A percentile compares a stretch with the other conserved stretches of the same genome.
Conservation (phyloP, 2,797 vertebrate genomes). For the Carduelis carduelis region DNA sequence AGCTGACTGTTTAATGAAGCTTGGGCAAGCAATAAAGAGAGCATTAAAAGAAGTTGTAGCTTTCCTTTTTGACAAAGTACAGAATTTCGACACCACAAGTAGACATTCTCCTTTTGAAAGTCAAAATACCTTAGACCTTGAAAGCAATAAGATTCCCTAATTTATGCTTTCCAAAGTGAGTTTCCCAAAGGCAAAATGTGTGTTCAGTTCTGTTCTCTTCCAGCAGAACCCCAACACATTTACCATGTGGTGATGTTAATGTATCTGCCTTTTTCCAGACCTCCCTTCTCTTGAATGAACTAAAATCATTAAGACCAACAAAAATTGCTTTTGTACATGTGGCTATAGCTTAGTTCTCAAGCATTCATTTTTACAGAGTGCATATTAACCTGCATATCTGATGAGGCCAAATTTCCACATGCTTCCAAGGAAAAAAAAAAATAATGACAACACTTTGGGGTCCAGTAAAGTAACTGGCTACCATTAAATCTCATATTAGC, state of each 20-base stretch:
- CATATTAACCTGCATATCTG: background rate
- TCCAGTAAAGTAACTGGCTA: background rate
- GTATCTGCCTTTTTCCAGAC: background rate
- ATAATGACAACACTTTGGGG: background rate
- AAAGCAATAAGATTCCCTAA: background rate
- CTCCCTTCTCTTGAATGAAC: background rate
- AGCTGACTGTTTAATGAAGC: background rate
- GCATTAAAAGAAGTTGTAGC: background rate
- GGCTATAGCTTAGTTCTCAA: background rate
- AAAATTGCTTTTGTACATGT: background rate
- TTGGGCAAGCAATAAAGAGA: background rate
- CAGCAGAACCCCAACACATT: background rate
- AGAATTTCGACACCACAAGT: background rate
- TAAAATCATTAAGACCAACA: background rate
- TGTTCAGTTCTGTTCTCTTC: background rate
- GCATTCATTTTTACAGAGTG: background rate
- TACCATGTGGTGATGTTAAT: background rate
- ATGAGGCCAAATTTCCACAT: background rate
- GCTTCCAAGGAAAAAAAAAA: background rate
- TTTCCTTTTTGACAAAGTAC: background rate
- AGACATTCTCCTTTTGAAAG: background rate
- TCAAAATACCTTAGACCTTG: background rate
- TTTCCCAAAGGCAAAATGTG: background rate
- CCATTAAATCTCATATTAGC: background rate
- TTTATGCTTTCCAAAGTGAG: background rate